Conservation (phyloP, 2,888 invertebrate species). For the Dryobota labecula region DNA sequence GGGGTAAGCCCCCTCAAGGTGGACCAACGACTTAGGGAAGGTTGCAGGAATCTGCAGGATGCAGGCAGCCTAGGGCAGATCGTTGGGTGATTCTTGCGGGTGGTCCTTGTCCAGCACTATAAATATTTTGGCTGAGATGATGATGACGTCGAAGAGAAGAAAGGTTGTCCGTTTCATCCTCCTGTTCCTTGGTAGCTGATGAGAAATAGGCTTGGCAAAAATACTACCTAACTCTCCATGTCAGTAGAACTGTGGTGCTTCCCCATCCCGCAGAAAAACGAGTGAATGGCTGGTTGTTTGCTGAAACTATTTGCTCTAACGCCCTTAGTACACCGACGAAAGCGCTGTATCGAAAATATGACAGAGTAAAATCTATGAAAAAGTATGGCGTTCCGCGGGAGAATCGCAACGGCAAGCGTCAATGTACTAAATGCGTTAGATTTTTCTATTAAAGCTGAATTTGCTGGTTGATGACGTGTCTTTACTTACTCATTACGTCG, state of each 20-base stretch:
- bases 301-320: not conserved
- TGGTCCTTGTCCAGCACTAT: not conserved
- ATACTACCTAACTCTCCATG: not conserved
- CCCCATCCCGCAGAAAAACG: not conserved
- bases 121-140: not conserved
- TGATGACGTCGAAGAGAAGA: not conserved
- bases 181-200: not conserved
- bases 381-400: not conserved
- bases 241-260: not conserved
- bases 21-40: not conserved
- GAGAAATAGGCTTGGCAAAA: not conserved
- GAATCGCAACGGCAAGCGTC: not conserved
- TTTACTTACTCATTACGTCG: not conserved
- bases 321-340: not conserved
- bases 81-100: not conserved
- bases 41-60: not conserved
- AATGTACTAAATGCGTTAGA: constrained; percentile 4
- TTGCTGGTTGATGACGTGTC: not conserved
- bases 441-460: not conserved
- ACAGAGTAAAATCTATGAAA: not conserved
- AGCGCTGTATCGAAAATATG: not conserved
- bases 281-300: not conserved
- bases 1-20: not conserved
- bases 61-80: not conserved
- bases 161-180: not conserved